These are phyloP conservation scores for Cynaeus angustus DNA, from an alignment of 2,888 invertebrate genomes.

Conservation along the genomic window DNA sequence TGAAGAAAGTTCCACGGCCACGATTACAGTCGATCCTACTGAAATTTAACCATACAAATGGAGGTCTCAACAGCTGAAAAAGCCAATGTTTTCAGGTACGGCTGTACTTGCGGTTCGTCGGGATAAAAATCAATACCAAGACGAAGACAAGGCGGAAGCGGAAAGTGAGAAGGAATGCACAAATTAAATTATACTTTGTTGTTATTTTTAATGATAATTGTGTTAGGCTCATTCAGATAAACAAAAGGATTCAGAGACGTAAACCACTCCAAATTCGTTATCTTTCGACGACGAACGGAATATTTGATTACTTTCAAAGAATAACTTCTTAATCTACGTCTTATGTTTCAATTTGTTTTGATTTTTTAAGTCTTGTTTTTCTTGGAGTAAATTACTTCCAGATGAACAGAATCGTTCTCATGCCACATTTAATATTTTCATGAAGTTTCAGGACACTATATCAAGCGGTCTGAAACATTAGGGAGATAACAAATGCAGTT, in stretches of 20 bases:
- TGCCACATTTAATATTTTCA: slow-evolving; percentile 62
- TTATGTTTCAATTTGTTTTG: slow-evolving; percentile 41
- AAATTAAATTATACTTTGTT: slow-evolving; percentile 58
- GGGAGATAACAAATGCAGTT: slow-evolving; percentile 54
- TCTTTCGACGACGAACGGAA: slow-evolving; percentile 26
- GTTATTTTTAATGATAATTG: slow-evolving; percentile 55
- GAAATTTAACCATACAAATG: slow-evolving; percentile 52
- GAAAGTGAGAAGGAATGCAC: slow-evolving; percentile 63
- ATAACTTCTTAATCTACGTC: slow-evolving; percentile 24
- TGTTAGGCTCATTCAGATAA: slow-evolving; percentile 50
- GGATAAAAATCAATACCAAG: slow-evolving; percentile 65
- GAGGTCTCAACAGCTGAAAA: slow-evolving; percentile 50
- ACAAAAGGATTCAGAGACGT: slow-evolving; percentile 29
- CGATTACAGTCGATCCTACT: slow-evolving; percentile 54
- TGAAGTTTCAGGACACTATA: slow-evolving; percentile 57
- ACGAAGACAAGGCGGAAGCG: slow-evolving; percentile 63
- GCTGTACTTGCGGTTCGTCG: slow-evolving; percentile 66
- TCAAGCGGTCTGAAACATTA: slow-evolving; percentile 49
- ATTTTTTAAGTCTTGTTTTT: slow-evolving; percentile 24
- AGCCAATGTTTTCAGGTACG: slow-evolving; percentile 63
- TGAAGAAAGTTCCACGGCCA: slow-evolving; percentile 63
- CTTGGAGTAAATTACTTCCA: slow-evolving; percentile 39
- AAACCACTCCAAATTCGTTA: slow-evolving; percentile 26
- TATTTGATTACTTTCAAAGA: slow-evolving; percentile 19
- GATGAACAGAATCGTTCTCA: slow-evolving; percentile 54